Evolutionary conservation across 1,140 invertebrate genomes (phyloP), one percentile per base, ranked within the genome.

Genomic region (Bombus cullumanus): DNA sequence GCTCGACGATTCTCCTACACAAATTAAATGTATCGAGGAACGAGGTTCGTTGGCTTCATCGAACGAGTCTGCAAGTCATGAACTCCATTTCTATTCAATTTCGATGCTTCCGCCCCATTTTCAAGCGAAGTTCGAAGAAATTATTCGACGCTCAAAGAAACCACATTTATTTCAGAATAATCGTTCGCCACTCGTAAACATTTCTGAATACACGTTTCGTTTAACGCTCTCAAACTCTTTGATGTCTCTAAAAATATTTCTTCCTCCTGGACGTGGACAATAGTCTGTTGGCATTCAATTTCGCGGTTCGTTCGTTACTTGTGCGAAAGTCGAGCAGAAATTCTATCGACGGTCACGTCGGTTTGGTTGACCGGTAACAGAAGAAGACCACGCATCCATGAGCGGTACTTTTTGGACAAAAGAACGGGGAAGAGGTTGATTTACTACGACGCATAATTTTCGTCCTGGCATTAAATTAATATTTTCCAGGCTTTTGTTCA

Each of bases 401-500:
- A 43, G 66, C 62, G 69, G 18, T 15, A 53, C 22, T 64, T 79
- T 83, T 59, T 66, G 71, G 82, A 88, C 87, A 88, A 88, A 88
- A 80, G 87, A 80, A 73, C 69, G 53, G 47, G 1, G 18, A 53
- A 12, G 43, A 13, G 81, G 68, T 64, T 88, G 87, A 88, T 88
- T 88, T 80, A 88, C 75, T 83, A 43, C 37, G 75, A 80, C 43
- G 85, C 85, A 88, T 87, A 88, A 88, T 77, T 88, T 88, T 83
- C 81, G 80, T 74, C 81, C 75, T 66, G 75, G 85, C 83, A 86
- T 87, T 87, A 88, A 88, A 88, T 88, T 88, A 88, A 88, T 88
- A 88, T 83, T 87, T 83, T 81, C 75, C 53, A 28, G 43, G 28
- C 75, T 53, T 88, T 88, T 88, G 85, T 87, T 80, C 87, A 83